phyloP scores from a whole-genome alignment of 2,797 vertebrate species.

The Scolopax rusticola region DNA sequence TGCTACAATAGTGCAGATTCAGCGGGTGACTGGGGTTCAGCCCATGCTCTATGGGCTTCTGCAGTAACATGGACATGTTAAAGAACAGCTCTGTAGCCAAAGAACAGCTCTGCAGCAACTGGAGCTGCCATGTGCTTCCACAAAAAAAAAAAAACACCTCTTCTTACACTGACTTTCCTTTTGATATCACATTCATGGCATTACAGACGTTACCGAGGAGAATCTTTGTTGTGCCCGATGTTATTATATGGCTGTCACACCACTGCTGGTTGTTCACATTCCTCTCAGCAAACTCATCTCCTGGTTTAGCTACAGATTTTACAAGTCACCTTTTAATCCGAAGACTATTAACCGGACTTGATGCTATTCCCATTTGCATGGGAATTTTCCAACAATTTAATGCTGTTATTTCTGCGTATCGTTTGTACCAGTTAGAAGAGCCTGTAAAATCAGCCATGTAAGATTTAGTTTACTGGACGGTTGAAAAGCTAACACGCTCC shows the following conservation, averaged over 20 bases:
- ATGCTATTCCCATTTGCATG: neutral
- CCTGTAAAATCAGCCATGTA: neutral
- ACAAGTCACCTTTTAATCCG: neutral
- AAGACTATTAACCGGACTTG: neutral
- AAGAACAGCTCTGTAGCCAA: neutral
- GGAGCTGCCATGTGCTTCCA: neutral
- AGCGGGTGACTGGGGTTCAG: neutral
- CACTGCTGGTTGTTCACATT: neutral
- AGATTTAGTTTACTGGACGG: neutral
- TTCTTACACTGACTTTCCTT: neutral
- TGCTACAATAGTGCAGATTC: rapidly evolving
- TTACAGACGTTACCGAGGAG: rapidly evolving
- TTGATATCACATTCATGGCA: rapidly evolving
- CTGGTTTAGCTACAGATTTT: neutral
- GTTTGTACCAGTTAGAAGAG: neutral
- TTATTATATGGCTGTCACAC: neutral
- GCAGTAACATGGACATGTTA: rapidly evolving
- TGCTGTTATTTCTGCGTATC: neutral
- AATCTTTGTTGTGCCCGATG: neutral
- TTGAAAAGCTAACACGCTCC: neutral
- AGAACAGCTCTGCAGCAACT: neutral
- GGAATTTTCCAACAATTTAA: neutral
- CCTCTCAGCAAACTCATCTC: neutral
- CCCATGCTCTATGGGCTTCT: rapidly evolving
- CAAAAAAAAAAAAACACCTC: neutral